Evolutionary conservation across 2,113 vertebrate species (phyloP).

Genomic region (Nothobranchius kuhntae): DNA sequence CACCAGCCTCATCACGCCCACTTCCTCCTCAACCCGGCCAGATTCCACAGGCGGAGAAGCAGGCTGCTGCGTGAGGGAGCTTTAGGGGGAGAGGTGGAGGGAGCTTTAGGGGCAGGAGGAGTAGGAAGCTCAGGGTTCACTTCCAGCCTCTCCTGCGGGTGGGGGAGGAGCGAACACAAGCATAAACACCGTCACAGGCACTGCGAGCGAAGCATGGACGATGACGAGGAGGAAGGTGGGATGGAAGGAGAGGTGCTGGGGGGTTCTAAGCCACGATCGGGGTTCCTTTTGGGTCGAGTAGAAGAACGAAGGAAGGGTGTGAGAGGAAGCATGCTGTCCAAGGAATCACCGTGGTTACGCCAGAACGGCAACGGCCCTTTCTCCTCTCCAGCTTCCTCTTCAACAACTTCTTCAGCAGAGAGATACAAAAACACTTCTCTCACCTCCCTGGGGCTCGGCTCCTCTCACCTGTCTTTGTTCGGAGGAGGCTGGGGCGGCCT

Average conservation of each 20-base stretch:
- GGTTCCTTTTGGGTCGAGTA: slow-evolving; percentile 55
- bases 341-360: slow-evolving; percentile 65
- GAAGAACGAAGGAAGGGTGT: slow-evolving; percentile 55
- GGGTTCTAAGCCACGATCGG: slow-evolving; percentile 46
- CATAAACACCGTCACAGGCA: slow-evolving; percentile 70
- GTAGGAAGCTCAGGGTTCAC: slow-evolving; percentile 81
- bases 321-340: slow-evolving; percentile 44
- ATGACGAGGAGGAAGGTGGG: slow-evolving; percentile 61
- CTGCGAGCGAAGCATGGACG: slow-evolving; percentile 61
- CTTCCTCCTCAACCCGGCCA: slow-evolving; percentile 91
- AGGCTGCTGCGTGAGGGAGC: slow-evolving; percentile 89
- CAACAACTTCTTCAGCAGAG: slow-evolving; percentile 52
- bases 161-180: slow-evolving; percentile 84
- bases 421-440: slow-evolving; percentile 71
- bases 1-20: slow-evolving; percentile 85
- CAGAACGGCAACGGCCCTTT: slow-evolving; percentile 56
- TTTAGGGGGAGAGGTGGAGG: slow-evolving; percentile 75
- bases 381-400: slow-evolving; percentile 32
- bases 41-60: slow-evolving; percentile 94
- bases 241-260: slow-evolving; percentile 41
- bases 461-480: slow-evolving; percentile 74
- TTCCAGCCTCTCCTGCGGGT: slow-evolving; percentile 86
- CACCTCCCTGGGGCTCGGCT: slow-evolving; percentile 69
- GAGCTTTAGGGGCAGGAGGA: slow-evolving; percentile 76
- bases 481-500: slow-evolving; percentile 73